Percentiles rank a stretch among this genome's conserved stretches.
Evolutionary conservation across 2,113 vertebrate species (phyloP).

Genomic region (Aegypius monachus): DNA sequence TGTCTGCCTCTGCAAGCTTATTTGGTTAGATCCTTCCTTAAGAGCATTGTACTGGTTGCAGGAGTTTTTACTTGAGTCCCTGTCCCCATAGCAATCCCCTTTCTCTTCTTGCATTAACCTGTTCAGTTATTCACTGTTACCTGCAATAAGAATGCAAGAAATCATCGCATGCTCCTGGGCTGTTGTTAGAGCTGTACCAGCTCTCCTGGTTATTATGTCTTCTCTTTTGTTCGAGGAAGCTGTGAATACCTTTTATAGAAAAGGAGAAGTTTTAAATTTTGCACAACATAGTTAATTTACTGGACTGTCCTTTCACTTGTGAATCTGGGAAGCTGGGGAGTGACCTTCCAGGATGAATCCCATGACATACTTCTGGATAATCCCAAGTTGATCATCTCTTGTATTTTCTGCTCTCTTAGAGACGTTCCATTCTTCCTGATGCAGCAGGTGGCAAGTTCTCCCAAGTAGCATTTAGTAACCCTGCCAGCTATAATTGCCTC

Average conservation of each 20-base stretch:
- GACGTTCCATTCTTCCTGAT: not conserved
- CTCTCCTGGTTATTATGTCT: not conserved
- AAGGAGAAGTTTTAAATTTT: not conserved
- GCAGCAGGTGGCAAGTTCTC: not conserved
- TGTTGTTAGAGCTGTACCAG: not conserved
- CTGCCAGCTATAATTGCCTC: not conserved
- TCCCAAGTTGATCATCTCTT: not conserved
- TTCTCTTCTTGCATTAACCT: not conserved
- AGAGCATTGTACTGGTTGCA: not conserved
- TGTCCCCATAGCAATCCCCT: not conserved
- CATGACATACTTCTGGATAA: not conserved
- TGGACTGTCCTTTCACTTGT: not conserved
- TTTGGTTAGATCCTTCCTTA: not conserved
- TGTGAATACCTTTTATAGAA: not conserved
- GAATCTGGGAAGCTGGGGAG: not conserved
- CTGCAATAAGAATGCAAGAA: not conserved
- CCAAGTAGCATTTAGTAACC: not conserved
- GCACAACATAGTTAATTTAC: fast-evolving
- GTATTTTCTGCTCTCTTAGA: not conserved
- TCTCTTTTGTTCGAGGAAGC: not conserved
- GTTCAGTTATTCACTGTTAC: not conserved
- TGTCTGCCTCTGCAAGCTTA: not conserved
- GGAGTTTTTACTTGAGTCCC: not conserved
- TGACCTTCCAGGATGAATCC: not conserved
- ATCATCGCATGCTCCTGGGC: fast-evolving